Base-by-base conservation (phyloP, 2,888 invertebrate species). In the Pseudococcus jackbeardsleyi region DNA sequence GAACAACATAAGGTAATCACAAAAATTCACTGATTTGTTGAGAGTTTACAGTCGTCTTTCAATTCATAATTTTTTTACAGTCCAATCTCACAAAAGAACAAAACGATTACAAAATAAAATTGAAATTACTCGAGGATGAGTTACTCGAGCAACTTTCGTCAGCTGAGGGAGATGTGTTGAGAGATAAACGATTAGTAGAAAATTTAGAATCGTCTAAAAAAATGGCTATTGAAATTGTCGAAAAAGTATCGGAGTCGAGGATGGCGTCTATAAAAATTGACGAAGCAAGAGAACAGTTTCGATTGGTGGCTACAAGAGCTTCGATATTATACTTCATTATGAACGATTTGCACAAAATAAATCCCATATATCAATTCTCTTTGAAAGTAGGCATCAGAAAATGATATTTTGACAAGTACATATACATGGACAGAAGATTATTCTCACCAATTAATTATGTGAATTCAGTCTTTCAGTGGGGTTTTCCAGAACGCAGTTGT, bases 351-450 rank as follows among this genome's bases (percentile, higher is more conserved):
- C 94, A 95, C 92, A 96, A 96, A 92, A 97, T 98, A 90, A 97
- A 98, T 92, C 96, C 96, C 79, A 96, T 99, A 91, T 99, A 99
- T 92, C 98, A 98, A 92, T 98, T 98, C 92, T 98, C 98, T 0
- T 92, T 98, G 89, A 98, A 98, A 92, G 93, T 93, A 89, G 85
- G 48, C 59, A 54, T 54, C n/a, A 8, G 3, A 33, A 33, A 33
- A 50, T 5, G 50, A 50, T 50, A 50, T 12, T 50, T 50, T 2
- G 42, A 0, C 9, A 42, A 9, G 42, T 54, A 54, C n/a, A 4
- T n/a, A n/a, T 42, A n/a, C n/a, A 42, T 42, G 9, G 6, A 42
- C 42, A n/a, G n/a, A 54, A n/a, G n/a, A n/a, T 54, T 7, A 33
- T 79, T 15, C 26, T 50, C 15, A 4, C 15, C 11, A 15, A 12